phyloP scores from a whole-genome alignment of 2,797 vertebrate species.

The Ceyx erithaca region DNA sequence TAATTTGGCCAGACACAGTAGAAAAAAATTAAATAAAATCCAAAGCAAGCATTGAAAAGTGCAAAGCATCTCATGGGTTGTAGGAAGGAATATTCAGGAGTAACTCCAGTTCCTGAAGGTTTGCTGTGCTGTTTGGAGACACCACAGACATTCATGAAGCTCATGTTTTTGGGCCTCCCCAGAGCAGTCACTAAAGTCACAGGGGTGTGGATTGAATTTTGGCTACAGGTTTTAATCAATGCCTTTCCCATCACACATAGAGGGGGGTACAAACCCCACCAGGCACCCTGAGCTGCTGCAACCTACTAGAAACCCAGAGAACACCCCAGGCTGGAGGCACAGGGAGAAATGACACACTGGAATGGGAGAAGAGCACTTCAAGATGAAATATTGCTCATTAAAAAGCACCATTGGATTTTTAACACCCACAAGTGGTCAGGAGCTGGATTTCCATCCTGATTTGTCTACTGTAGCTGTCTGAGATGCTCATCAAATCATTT shows the following conservation, averaged over 20 bases:
- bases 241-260: rapidly evolving
- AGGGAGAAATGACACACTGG: neutral
- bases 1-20: neutral
- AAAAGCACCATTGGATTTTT: neutral
- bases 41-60: neutral
- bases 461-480: neutral
- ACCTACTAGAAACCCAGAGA: neutral
- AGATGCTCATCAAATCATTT: neutral
- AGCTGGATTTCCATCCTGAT: neutral
- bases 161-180: neutral
- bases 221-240: rapidly evolving
- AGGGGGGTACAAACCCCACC: neutral
- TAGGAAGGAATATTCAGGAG: neutral
- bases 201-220: neutral
- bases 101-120: rapidly evolving
- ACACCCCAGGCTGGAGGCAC: neutral
- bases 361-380: neutral
- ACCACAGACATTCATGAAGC: neutral
- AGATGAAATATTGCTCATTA: neutral
- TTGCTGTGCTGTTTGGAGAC: neutral
- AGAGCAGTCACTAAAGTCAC: neutral
- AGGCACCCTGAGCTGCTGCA: neutral
- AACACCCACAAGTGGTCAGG: neutral
- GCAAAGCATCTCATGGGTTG: neutral
- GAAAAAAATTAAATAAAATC: neutral